phyloP scores from a whole-genome alignment of 2,888 invertebrate species.

The Agrilus mali region DNA sequence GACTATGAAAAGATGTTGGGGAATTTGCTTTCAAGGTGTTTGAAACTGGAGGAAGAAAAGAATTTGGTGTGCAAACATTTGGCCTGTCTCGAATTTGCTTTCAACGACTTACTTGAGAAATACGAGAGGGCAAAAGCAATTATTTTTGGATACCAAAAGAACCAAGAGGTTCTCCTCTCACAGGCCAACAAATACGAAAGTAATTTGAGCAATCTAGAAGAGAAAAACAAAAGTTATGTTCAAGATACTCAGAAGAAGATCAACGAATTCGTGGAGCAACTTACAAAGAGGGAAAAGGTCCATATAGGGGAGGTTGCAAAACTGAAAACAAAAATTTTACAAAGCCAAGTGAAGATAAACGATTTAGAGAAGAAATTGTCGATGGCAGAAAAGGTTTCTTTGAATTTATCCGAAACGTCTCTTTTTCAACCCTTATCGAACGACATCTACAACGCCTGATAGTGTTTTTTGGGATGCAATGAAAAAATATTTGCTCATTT shows the following conservation, averaged over 20 bases:
- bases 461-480: no score
- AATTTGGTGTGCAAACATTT: slow-evolving; percentile 19
- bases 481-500: no score
- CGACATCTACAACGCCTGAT: slow-evolving; percentile 6
- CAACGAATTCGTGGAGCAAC: slow-evolving; percentile 19
- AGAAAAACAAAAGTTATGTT: slow-evolving; percentile 20
- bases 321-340: slow-evolving; percentile 20
- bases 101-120: slow-evolving; percentile 24
- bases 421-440: slow-evolving; percentile 22
- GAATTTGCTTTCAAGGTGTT: slow-evolving; percentile 21
- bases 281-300: slow-evolving; percentile 18
- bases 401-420: slow-evolving; percentile 9
- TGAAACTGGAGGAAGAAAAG: slow-evolving; percentile 19
- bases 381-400: slow-evolving; percentile 8
- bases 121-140: slow-evolving; percentile 24
- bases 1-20: slow-evolving; percentile 24
- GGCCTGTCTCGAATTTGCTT: slow-evolving; percentile 24
- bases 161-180: slow-evolving; percentile 21
- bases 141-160: slow-evolving; percentile 22
- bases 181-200: slow-evolving; percentile 21
- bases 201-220: slow-evolving; percentile 16
- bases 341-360: slow-evolving; percentile 20
- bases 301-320: slow-evolving; percentile 22
- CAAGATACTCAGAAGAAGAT: slow-evolving; percentile 20
- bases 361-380: slow-evolving; percentile 20